Evolutionary conservation across 1,140 invertebrate species (phyloP), one percentile per base, ranked within the genome.

Genomic region (Halesus radiatus): DNA sequence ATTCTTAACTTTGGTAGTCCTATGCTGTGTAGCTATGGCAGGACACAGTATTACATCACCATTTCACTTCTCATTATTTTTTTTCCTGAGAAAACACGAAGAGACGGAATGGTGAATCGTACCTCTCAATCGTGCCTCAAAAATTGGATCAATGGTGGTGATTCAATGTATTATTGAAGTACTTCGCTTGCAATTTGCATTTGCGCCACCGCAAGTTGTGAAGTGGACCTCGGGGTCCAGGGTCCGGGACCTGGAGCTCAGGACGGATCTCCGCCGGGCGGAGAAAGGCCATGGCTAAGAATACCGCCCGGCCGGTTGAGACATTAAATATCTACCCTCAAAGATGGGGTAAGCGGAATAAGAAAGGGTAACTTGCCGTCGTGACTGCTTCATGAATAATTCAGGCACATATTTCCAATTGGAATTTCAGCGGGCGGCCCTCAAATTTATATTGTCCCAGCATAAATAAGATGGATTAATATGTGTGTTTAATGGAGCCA

Each of bases 331-430:
- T 78, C 76, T 50, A 20, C 64, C 37, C 76, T 0, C 16, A 13
- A 70, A 62, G 74, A 45, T 58, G 54, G 50, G 26, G 37, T 52
- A 20, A 50, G 37, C 10, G 37, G 18, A 45, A 37, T 22, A 32
- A 18, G 29, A 74, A 50, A 54, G 70, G 50, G 10, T 29, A 56
- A 23, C 50, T 29, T 74, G 70, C 70, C 62, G 26, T 23, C 74
- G 70, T 58, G 26, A 53, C 70, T 50, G 37, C 20, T 53, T 76
- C 64, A 74, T 81, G 76, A 76, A 81, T 81, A 68, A 81, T 81
- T 81, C 80, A 81, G 37, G 76, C 76, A 60, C 76, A 78, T 45
- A 81, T 81, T 81, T 78, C 80, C 80, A 81, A 81, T 81, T 81
- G 80, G 77, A 81, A 78, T 81, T 70, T 22, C 76, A 54, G 23